phyloP scores from a whole-genome alignment of 2,888 invertebrate genomes.

The Troides aeacus region DNA sequence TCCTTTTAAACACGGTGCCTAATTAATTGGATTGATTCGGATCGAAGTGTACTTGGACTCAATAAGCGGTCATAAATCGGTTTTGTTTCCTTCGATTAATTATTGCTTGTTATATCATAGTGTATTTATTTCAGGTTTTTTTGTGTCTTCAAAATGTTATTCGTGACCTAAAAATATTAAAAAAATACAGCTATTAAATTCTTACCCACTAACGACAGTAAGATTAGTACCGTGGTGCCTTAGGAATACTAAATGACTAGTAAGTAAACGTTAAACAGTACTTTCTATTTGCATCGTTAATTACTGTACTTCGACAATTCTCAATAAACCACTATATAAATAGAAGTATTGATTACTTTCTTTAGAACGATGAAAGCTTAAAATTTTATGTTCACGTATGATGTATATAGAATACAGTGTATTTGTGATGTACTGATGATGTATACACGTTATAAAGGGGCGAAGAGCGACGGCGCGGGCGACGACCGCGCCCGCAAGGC shows the following conservation, averaged over 20 bases:
- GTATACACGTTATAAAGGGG: constrained; percentile 60
- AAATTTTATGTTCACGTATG: constrained; percentile 24
- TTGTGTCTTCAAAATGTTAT: no score
- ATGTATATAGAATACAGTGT: constrained; percentile 55
- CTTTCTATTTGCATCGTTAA: neutral
- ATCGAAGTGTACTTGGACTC: constrained; percentile 36
- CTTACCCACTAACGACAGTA: no score
- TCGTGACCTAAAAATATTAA: no score
- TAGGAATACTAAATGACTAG: neutral
- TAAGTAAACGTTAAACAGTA: neutral
- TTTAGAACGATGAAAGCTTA: neutral
- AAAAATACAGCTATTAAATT: no score
- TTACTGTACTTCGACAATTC: neutral
- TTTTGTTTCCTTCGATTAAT: constrained; percentile 5
- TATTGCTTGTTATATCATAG: no score
- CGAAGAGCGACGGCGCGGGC: constrained; percentile 41
- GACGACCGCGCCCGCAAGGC: constrained; percentile 43
- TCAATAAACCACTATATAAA: neutral
- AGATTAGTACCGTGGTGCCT: neutral
- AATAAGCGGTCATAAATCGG: constrained; percentile 33
- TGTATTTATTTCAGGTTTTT: no score
- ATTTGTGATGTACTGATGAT: constrained; percentile 59
- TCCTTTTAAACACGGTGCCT: constrained; percentile 43
- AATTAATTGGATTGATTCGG: constrained; percentile 46
- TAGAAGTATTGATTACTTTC: neutral